Percentiles rank a stretch among this genome's conserved stretches.
phyloP scores from a whole-genome alignment of 2,888 invertebrate species.

The Bedellia somnulentella region DNA sequence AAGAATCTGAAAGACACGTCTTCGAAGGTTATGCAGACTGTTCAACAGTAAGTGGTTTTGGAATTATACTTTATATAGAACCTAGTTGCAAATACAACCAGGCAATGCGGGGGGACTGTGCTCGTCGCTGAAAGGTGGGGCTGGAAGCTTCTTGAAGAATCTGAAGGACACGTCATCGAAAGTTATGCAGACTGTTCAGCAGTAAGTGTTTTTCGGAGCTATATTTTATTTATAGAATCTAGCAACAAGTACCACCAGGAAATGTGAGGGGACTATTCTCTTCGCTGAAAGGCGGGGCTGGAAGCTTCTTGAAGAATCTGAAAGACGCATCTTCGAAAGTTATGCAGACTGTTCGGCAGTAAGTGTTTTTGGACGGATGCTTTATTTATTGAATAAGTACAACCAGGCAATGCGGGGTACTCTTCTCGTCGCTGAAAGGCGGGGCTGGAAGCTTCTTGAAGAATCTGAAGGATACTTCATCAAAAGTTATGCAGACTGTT shows the following conservation, averaged over 20 bases:
- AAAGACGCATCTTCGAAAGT: slow-evolving; percentile 96
- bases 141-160: slow-evolving; percentile 90
- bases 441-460: slow-evolving; percentile 92
- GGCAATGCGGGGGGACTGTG: too few species aligned
- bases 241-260: slow-evolving; percentile 18
- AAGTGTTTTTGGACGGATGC: slow-evolving; percentile 33
- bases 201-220: slow-evolving; percentile 53
- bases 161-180: slow-evolving; percentile 94
- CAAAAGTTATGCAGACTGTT: slow-evolving; percentile 95
- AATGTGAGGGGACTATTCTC: slow-evolving; percentile 70
- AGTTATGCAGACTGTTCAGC: slow-evolving; percentile 95
- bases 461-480: slow-evolving; percentile 93
- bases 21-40: slow-evolving; percentile 94
- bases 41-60: slow-evolving; percentile 82
- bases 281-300: slow-evolving; percentile 89
- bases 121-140: slow-evolving; percentile 88
- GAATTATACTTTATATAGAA: background rate
- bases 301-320: slow-evolving; percentile 88
- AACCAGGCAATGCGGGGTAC: too few species aligned
- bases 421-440: slow-evolving; percentile 86
- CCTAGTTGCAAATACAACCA: slow-evolving; percentile 32
- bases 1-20: slow-evolving; percentile 96
- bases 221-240: slow-evolving; percentile 5
- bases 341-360: slow-evolving; percentile 94
- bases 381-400: background rate